Percentiles rank a stretch among this genome's conserved stretches.
These are phyloP conservation scores for Manis javanica DNA, from an alignment of 2,797 vertebrate species.

Conservation along the genomic window DNA sequence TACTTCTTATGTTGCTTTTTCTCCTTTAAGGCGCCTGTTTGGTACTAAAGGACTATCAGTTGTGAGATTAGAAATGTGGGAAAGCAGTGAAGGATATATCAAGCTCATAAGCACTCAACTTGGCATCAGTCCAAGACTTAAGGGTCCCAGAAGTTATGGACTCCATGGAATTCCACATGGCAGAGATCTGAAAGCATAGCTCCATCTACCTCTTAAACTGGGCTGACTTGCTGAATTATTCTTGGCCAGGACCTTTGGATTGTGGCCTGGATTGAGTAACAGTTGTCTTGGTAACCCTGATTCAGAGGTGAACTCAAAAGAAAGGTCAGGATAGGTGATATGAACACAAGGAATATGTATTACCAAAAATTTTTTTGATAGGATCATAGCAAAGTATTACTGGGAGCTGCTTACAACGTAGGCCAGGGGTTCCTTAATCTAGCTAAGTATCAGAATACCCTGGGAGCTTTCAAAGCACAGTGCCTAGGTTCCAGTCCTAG, in stretches of 20 bases:
- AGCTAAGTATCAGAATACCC: neutral
- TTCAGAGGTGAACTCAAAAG: neutral
- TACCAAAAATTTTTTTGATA: neutral
- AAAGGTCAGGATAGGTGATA: neutral
- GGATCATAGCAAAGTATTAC: neutral
- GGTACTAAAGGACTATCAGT: neutral
- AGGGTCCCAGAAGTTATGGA: neutral
- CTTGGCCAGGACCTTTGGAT: neutral
- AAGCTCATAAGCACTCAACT: neutral
- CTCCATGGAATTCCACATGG: neutral
- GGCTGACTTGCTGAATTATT: neutral
- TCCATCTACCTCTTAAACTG: neutral
- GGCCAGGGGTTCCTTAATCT: neutral
- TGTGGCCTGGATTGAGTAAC: neutral
- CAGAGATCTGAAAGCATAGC: neutral
- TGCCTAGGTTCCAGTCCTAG: neutral
- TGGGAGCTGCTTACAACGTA: neutral
- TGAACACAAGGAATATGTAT: neutral
- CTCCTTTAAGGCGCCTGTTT: constrained; percentile 6
- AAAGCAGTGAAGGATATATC: neutral
- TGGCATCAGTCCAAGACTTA: neutral
- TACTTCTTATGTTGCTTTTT: neutral
- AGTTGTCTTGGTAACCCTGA: neutral
- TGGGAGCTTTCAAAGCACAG: neutral
- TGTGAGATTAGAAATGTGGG: neutral